Evolutionary conservation across 2,888 invertebrate species (phyloP), one percentile per base, ranked within the genome.

Genomic region (Drosophila limbata): DNA sequence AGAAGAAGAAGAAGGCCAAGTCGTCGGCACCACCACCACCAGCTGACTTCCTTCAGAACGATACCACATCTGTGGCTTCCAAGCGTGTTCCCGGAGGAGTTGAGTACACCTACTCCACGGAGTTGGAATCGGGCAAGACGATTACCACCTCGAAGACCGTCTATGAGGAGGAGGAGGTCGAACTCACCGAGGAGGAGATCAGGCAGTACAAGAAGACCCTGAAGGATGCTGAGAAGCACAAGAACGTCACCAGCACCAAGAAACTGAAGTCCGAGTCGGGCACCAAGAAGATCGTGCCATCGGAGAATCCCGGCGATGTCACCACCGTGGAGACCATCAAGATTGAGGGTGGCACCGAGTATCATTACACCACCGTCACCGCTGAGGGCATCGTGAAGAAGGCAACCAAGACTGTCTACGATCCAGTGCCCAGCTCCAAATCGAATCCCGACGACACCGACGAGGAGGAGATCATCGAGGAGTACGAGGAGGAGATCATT

Each of bases 321-420:
- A 92, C 92, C 62, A 92, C 92, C 33, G 92, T 92, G 3, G 92
- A 92, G 80, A 92, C 92, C 45, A 91, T 91, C 66, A 89, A 91
- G 64, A 92, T 93, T 59, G 83, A 91, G 47, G 92, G 93, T 15
- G 93, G 92, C 56, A 92, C 92, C 55, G 93, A 93, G 69, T 91
- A 91, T 50, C 92, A 90, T 60, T 92, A 92, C 48, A 92, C 92
- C 57, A 93, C 92, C 1, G 91, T 92, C n/a, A 91, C 91, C 28
- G 60, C 91, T 10, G 92, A 92, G 73, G 92, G 92, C 60, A 91
- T 92, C 62, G 91, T 91, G 9, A 93, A 92, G 91, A 92, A 92
- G 88, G 90, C 92, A 1, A 81, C 85, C 1, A 92, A 92, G 81
- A 93, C 92, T 13, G 90, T 92, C 8, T 93, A 81, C 66, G 92